Conservation (phyloP, 2,888 invertebrate species). For the Dione vanillae region DNA sequence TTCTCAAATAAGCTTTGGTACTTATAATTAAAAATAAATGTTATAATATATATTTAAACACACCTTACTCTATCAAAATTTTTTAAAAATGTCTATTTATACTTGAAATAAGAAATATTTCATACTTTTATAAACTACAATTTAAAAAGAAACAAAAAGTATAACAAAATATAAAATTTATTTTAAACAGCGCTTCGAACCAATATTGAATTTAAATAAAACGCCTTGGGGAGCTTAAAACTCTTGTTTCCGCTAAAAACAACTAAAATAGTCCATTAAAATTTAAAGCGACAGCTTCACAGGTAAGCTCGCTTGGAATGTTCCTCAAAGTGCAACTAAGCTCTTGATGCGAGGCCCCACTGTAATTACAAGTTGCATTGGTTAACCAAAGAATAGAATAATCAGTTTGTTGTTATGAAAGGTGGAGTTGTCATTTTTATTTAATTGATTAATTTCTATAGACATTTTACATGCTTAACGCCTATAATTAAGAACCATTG, state of each 20-base stretch:
- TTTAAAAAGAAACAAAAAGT: neutral
- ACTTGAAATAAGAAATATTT: too few species aligned
- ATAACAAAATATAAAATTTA: neutral
- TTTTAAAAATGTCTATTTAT: too few species aligned
- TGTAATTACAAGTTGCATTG: constrained; percentile 39
- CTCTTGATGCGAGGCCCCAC: constrained; percentile 33
- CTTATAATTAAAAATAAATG: too few species aligned
- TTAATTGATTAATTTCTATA: too few species aligned
- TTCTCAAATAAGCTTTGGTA: too few species aligned
- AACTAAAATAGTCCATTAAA: constrained; percentile 50
- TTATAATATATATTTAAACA: too few species aligned
- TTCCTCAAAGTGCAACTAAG: constrained; percentile 41
- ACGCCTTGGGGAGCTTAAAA: constrained; percentile 30
- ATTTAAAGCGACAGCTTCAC: constrained; percentile 44
- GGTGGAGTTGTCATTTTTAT: too few species aligned
- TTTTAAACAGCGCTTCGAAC: neutral
- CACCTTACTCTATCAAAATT: too few species aligned
- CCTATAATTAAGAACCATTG: too few species aligned
- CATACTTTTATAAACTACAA: neutral
- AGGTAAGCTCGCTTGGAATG: constrained; percentile 38
- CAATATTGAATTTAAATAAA: constrained; percentile 17
- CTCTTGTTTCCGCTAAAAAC: constrained; percentile 42
- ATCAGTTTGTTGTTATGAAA: neutral
- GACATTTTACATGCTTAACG: too few species aligned
- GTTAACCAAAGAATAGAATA: constrained; percentile 19